These are phyloP conservation scores for Pterostichus madidus DNA, from an alignment of 2,888 invertebrate genomes.

Conservation along the genomic window DNA sequence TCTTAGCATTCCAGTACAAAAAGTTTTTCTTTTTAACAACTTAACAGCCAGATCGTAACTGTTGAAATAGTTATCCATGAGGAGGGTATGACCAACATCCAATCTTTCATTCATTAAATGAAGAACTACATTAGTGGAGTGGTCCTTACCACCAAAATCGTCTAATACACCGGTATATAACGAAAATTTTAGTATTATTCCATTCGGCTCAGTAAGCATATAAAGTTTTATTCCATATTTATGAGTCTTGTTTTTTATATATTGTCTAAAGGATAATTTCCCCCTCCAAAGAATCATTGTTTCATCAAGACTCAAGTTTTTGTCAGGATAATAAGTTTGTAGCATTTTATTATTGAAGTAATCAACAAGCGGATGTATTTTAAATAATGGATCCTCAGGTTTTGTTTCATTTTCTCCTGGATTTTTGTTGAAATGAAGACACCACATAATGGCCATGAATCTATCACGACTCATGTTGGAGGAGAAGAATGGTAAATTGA, in stretches of 20 bases:
- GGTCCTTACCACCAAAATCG: conserved; percentile 58
- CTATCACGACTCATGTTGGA: conserved; percentile 67
- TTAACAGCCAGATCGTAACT: conserved; percentile 55
- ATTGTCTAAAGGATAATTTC: conserved; percentile 70
- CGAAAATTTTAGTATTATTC: conserved; percentile 70
- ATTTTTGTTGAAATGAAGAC: conserved; percentile 60
- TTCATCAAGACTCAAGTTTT: conserved; percentile 69
- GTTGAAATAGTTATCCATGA: conserved; percentile 71
- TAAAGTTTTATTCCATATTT: conserved; percentile 73
- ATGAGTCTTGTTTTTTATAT: conserved; percentile 70
- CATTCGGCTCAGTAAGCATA: conserved; percentile 73
- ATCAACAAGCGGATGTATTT: conserved; percentile 5
- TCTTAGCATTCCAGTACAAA: conserved; percentile 68
- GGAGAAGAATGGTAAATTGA: conserved; percentile 15
- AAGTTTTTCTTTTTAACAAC: conserved; percentile 68
- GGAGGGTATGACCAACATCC: conserved; percentile 69
- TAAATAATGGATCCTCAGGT: conserved; percentile 50
- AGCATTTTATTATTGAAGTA: background rate
- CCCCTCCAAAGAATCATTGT: conserved; percentile 70
- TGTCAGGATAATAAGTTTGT: conserved; percentile 67
- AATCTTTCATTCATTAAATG: conserved; percentile 68
- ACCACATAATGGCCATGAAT: conserved; percentile 66
- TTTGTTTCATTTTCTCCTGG: conserved; percentile 27
- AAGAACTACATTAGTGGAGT: conserved; percentile 69
- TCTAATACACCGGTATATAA: conserved; percentile 67